Conservation (phyloP, 2,888 invertebrate genomes). For the Loripinus fragilis region DNA sequence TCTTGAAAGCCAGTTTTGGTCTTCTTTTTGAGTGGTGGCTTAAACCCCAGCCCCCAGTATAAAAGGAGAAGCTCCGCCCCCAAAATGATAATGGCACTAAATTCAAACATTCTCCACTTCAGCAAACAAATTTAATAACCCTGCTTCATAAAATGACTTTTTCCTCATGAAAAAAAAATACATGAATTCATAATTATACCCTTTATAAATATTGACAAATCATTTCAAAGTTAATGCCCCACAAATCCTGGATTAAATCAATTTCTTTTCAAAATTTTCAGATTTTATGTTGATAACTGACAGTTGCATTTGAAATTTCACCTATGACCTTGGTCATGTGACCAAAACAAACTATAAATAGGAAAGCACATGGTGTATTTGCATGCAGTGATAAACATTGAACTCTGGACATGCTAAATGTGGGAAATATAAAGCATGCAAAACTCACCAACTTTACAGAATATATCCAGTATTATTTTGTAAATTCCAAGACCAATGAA, state of each 20-base stretch:
- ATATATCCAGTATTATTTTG: neutral
- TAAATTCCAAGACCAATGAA: neutral
- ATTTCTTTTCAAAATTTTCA: neutral
- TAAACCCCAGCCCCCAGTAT: constrained; percentile 7
- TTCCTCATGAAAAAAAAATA: neutral
- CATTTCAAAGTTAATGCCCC: neutral
- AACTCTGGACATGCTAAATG: neutral
- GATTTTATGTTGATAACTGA: neutral
- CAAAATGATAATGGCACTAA: neutral
- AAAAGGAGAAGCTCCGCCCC: constrained; percentile 13
- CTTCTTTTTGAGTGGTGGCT: too few species aligned
- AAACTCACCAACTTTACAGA: neutral
- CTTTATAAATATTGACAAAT: neutral
- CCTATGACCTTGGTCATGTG: neutral
- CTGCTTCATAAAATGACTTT: neutral
- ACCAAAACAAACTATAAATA: too few species aligned
- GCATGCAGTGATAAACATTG: neutral
- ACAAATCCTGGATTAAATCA: neutral
- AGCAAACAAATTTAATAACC: neutral
- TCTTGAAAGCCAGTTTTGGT: too few species aligned
- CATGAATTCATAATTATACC: neutral
- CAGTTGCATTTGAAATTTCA: too few species aligned
- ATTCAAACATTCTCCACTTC: constrained; percentile 10
- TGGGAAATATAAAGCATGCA: neutral
- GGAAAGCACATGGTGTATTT: too few species aligned